Evolutionary conservation across 2,888 invertebrate genomes (phyloP).

Genomic region (Stenchaetothrips biformis): DNA sequence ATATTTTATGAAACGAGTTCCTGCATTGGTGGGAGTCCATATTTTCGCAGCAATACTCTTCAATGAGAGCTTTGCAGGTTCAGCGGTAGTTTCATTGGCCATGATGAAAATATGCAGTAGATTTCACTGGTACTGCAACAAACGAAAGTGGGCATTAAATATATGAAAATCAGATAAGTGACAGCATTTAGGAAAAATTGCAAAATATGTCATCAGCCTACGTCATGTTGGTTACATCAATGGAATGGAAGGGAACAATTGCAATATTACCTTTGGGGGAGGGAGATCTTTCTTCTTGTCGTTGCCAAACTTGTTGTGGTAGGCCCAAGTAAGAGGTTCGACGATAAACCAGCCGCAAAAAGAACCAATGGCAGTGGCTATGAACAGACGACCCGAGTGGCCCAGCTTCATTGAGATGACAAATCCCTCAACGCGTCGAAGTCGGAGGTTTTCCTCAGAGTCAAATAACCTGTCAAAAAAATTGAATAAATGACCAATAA

Average conservation of each 20-base stretch:
- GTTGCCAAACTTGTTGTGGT: not conserved
- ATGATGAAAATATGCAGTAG: not conserved
- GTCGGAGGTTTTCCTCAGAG: too few relatives aligned
- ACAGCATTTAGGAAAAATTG: not conserved
- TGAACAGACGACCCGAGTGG: not conserved
- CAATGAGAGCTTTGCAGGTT: not conserved
- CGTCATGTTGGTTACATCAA: not conserved
- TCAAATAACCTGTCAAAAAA: too few relatives aligned
- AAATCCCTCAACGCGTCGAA: not conserved
- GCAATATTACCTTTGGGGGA: not conserved
- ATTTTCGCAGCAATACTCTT: not conserved
- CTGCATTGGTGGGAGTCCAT: not conserved
- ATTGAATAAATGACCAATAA: too few relatives aligned
- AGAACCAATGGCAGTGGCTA: not conserved
- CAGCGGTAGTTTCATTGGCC: not conserved
- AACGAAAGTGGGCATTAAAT: not conserved
- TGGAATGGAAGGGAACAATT: not conserved
- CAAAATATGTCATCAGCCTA: not conserved
- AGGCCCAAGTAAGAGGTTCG: not conserved
- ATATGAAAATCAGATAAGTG: not conserved
- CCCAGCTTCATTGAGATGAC: not conserved
- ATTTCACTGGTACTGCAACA: not conserved
- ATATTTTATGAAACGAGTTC: not conserved
- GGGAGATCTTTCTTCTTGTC: conserved; percentile 13
- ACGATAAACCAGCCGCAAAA: not conserved